Evolutionary conservation across 1,140 invertebrate genomes (phyloP).

Genomic region (Hylaeus anthracinus): DNA sequence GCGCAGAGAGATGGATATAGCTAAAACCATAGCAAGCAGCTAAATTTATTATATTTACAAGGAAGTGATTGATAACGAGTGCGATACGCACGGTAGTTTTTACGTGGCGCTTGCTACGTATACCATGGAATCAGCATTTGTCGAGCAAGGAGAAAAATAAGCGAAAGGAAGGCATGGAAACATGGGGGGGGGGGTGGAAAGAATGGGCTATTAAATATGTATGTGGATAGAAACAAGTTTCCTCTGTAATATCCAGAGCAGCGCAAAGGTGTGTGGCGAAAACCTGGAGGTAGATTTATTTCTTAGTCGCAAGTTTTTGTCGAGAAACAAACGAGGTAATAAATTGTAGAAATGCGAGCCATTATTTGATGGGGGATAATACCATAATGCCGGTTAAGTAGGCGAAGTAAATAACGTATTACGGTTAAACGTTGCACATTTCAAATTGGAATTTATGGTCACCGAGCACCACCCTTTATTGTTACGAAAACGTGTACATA

Average conservation of each 20-base stretch:
- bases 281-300: conserved; percentile 11
- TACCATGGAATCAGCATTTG: too few species aligned
- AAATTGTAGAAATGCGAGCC: conserved; percentile 13
- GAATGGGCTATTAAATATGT: background rate
- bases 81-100: too few species aligned
- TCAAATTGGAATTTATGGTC: conserved; percentile 25
- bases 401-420: conserved; percentile 9
- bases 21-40: too few species aligned
- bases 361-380: conserved; percentile 27
- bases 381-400: conserved; percentile 37
- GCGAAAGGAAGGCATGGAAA: background rate
- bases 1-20: too few species aligned
- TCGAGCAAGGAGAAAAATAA: background rate
- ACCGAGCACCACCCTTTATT: background rate
- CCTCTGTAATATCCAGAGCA: background rate
- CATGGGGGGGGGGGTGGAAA: background rate
- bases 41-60: too few species aligned
- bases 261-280: background rate
- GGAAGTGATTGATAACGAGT: too few species aligned
- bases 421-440: conserved; percentile 8
- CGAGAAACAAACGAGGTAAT: conserved; percentile 29
- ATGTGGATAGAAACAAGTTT: conserved; percentile 22
- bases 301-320: conserved; percentile 27
- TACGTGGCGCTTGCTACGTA: too few species aligned
- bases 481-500: background rate